Evolutionary conservation across 2,113 vertebrate species (phyloP), one percentile per base, ranked within the genome.

Genomic region (Takifugu flavidus): DNA sequence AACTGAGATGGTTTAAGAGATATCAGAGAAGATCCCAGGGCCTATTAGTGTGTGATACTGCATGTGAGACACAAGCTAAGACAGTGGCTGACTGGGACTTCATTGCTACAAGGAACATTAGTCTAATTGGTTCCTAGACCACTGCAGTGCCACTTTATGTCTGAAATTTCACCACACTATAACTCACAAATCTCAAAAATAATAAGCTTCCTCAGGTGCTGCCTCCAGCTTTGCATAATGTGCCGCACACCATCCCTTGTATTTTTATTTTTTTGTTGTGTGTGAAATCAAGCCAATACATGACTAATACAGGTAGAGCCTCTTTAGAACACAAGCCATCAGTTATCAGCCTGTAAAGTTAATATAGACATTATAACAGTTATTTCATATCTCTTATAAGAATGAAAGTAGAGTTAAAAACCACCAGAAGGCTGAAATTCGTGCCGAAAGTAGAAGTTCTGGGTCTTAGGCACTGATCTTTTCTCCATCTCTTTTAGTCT

Each of bases 81-180:
- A 69, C 39, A 13, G 26, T 51, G 20, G 51, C 69, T 65, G 69
- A 76, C 60, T 59, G 55, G 47, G 56, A 70, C 60, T 69, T 65
- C 62, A 69, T 67, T 13, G 2, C 49, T 49, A 53, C 62, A 56
- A 59, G 34, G 54, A 46, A 60, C 43, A 78, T 84, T 77, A 74
- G 62, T 82, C 62, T 80, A 82, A 84, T 82, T 76, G 73, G 56
- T 75, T 67, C 62, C 52, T 62, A 56, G 51, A 69, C 77, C 74
- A 28, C 44, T 61, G 61, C 49, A 67, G 43, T 25, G 4, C 25
- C 47, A 49, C 14, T 49, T 5, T 45, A 45, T 4, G 4, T 45
- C 13, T 45, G 44, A 39, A 39, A 47, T 47, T n/a, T 47, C 13
- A 13, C 5, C 45, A n/a, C 14, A 46, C 13, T n/a, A 20, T 20